Conservation (phyloP, 2,797 vertebrate species). For the Champsocephalus esox region DNA sequence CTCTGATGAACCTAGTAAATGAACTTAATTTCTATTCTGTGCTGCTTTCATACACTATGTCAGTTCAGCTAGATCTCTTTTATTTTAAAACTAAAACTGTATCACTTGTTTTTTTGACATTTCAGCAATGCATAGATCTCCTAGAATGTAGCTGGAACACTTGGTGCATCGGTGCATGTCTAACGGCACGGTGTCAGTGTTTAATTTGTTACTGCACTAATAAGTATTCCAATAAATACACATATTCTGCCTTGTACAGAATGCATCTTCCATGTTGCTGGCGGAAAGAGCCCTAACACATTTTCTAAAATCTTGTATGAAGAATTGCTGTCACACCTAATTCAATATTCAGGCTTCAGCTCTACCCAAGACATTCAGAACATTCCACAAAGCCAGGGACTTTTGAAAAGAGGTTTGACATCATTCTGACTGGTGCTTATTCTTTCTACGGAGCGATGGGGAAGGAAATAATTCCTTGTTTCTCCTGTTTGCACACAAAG, state of each 20-base stretch:
- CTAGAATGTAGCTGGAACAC: not conserved
- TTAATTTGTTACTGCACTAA: not conserved
- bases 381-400: constrained; percentile 13
- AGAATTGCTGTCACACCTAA: constrained; percentile 36
- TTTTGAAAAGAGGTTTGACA: constrained; percentile 44
- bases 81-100: not conserved
- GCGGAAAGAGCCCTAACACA: not conserved
- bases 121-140: constrained; percentile 19
- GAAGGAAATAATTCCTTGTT: constrained; percentile 60
- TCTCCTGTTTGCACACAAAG: constrained; percentile 55
- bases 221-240: not conserved
- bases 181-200: not conserved
- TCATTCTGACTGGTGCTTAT: constrained; percentile 44
- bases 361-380: constrained; percentile 29
- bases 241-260: not conserved
- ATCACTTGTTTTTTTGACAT: constrained; percentile 11
- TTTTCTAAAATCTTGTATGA: constrained; percentile 9
- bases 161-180: not conserved
- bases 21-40: not conserved
- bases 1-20: not conserved
- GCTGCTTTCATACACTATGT: not conserved
- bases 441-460: constrained; percentile 34
- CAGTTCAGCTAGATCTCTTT: not conserved
- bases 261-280: not conserved
- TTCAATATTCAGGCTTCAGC: constrained; percentile 45